Evolutionary conservation across 1,140 invertebrate species (phyloP).

Genomic region (Trinorchestia longiramus): DNA sequence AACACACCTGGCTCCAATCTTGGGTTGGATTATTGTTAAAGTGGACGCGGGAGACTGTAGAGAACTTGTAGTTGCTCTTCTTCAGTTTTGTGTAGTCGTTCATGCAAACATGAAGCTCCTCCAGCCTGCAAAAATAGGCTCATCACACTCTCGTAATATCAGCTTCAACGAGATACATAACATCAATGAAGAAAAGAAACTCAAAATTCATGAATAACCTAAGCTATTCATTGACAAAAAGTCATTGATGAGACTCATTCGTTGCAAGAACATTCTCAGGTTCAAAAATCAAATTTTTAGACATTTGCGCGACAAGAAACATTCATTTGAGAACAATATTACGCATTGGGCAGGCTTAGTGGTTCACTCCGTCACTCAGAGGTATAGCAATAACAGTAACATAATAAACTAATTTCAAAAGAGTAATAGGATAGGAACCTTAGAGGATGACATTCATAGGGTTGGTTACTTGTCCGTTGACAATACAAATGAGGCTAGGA

Average conservation of each 20-base stretch:
- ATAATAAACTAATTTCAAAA: too few relatives aligned
- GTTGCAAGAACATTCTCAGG: background rate
- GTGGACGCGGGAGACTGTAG: slow-evolving; percentile 21
- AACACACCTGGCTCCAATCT: slow-evolving; percentile 51
- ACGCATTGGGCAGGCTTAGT: background rate
- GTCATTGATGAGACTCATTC: background rate
- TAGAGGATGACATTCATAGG: too few relatives aligned
- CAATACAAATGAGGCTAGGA: too few relatives aligned
- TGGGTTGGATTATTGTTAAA: slow-evolving; percentile 39
- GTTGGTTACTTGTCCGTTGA: too few relatives aligned
- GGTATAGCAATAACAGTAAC: too few relatives aligned
- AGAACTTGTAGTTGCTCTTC: slow-evolving; percentile 19
- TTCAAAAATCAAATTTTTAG: background rate
- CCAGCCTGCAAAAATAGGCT: background rate
- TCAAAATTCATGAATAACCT: background rate
- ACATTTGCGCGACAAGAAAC: background rate
- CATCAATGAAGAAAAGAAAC: background rate
- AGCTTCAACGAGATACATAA: background rate
- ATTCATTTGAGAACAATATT: background rate
- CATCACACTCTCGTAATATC: background rate
- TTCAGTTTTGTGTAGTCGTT: slow-evolving; percentile 31
- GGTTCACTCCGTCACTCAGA: too few relatives aligned
- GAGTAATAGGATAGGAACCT: too few relatives aligned
- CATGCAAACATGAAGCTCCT: slow-evolving; percentile 55
- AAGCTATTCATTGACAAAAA: background rate